phyloP scores from a whole-genome alignment of 2,797 vertebrate species.

The Anabacerthia variegaticeps region DNA sequence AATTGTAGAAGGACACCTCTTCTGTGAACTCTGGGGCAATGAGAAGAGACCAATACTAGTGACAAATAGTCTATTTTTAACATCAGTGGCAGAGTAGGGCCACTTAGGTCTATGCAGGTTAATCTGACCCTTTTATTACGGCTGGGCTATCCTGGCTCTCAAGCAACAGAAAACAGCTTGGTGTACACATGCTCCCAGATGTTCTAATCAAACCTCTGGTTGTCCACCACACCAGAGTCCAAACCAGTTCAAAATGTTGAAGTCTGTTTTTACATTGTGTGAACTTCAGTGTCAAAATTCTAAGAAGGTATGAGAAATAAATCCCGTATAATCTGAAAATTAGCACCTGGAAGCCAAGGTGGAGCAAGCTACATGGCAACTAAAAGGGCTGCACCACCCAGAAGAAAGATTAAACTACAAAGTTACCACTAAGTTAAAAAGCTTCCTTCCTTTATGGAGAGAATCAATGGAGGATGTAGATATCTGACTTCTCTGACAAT shows the following conservation, averaged over 20 bases:
- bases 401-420: neutral
- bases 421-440: neutral
- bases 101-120: neutral
- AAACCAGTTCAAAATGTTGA: neutral
- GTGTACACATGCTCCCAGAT: neutral
- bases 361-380: neutral
- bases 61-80: neutral
- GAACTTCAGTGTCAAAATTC: neutral
- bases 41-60: neutral
- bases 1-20: neutral
- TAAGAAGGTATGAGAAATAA: neutral
- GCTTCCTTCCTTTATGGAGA: neutral
- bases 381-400: neutral
- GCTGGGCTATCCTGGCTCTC: neutral
- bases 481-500: neutral
- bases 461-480: fast-evolving
- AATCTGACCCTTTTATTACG: neutral
- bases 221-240: neutral
- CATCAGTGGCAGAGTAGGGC: neutral
- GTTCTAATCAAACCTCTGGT: neutral
- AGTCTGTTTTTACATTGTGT: neutral
- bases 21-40: neutral
- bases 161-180: neutral
- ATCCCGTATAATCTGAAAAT: neutral
- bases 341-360: neutral